Evolutionary conservation across 1,140 invertebrate genomes (phyloP).

Genomic region (Diuraphis noxia): DNA sequence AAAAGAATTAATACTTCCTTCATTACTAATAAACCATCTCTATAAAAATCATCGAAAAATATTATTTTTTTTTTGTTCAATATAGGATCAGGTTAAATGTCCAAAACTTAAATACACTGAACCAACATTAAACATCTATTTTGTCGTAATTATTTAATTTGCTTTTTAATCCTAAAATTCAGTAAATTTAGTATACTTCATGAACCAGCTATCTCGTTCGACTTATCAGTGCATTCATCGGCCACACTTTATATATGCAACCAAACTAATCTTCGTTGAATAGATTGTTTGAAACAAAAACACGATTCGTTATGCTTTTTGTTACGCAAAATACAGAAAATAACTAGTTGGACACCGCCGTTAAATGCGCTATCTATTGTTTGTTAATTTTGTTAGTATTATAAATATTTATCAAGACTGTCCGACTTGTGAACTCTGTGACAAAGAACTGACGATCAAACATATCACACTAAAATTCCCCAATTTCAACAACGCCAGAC

Average conservation of each 20-base stretch:
- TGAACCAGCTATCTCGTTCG: neutral
- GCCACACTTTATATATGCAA: neutral
- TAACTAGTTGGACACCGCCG: neutral
- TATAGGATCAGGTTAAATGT: neutral
- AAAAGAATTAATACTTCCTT: neutral
- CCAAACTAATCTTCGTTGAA: neutral
- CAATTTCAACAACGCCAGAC: no score
- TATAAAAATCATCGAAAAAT: neutral
- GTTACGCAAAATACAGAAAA: neutral
- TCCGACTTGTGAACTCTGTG: no score
- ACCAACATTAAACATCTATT: neutral
- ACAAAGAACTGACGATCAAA: no score
- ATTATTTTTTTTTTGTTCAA: neutral
- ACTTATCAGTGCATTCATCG: neutral
- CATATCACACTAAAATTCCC: no score
- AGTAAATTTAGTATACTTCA: neutral
- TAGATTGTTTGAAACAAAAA: neutral
- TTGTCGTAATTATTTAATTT: neutral
- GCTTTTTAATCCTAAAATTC: neutral
- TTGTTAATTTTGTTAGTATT: neutral
- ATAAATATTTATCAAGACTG: neutral
- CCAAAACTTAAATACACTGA: neutral
- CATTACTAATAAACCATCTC: neutral
- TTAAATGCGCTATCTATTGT: neutral
- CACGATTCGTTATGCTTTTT: neutral